phyloP scores from a whole-genome alignment of 2,888 invertebrate species.

The Omphaloscelis lunosa region DNA sequence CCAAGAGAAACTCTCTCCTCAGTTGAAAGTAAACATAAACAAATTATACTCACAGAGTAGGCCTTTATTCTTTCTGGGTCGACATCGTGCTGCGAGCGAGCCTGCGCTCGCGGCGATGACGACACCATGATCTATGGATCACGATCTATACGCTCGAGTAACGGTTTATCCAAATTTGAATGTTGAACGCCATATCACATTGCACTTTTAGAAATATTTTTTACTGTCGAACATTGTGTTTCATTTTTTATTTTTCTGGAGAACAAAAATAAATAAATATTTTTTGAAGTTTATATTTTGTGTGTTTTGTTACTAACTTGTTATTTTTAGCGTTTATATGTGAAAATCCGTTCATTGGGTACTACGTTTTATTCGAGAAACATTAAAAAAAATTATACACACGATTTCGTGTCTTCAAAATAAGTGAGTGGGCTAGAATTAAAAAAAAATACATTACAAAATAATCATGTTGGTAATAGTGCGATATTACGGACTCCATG shows the following conservation, averaged over 20 bases:
- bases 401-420: neutral
- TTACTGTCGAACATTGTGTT: conserved; percentile 31
- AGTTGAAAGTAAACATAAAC: conserved; percentile 57
- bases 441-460: conserved; percentile 1
- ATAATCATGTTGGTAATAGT: neutral
- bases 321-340: neutral
- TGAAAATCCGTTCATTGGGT: conserved; percentile 42
- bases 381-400: neutral
- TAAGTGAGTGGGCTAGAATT: too few species aligned
- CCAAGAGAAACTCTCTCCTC: conserved; percentile 57
- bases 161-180: conserved; percentile 66
- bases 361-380: neutral
- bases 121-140: conserved; percentile 89
- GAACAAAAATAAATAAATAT: conserved; percentile 10
- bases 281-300: conserved; percentile 15
- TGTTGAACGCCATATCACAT: conserved; percentile 64
- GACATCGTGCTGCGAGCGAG: conserved; percentile 86
- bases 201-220: conserved; percentile 59
- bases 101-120: conserved; percentile 89
- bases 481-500: neutral
- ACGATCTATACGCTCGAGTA: conserved; percentile 77
- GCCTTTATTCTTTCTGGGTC: conserved; percentile 89
- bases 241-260: conserved; percentile 32
- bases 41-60: conserved; percentile 85
- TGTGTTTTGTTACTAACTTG: conserved; percentile 11